phyloP scores from a whole-genome alignment of 2,113 vertebrate species.

The Gallinago media region DNA sequence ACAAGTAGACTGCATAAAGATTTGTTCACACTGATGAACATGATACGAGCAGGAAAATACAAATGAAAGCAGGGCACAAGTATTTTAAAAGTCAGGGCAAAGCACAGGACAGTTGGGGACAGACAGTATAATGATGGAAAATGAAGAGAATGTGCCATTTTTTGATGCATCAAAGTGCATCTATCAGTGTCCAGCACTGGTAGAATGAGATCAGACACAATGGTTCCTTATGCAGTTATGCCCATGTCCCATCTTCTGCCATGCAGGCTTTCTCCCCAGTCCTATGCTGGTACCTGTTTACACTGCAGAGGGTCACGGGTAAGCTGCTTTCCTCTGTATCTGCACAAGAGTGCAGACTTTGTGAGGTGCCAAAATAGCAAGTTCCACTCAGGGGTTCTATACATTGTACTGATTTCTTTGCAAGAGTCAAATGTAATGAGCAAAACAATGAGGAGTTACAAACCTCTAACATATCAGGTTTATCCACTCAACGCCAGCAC shows the following conservation, averaged over 20 bases:
- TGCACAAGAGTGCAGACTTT: not conserved
- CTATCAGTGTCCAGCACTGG: not conserved
- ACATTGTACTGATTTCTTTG: not conserved
- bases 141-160: not conserved
- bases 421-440: not conserved
- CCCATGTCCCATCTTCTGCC: not conserved
- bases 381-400: not conserved
- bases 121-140: not conserved
- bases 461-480: not conserved
- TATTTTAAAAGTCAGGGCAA: not conserved
- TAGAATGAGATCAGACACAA: not conserved
- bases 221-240: not conserved
- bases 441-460: not conserved
- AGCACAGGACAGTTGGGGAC: not conserved
- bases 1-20: not conserved
- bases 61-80: rapidly evolving
- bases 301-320: not conserved
- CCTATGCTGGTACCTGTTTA: not conserved
- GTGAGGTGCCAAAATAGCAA: not conserved
- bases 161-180: not conserved
- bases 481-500: not conserved
- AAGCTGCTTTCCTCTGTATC: not conserved
- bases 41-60: not conserved
- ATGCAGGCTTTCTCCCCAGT: not conserved
- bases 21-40: not conserved